These are phyloP conservation scores for Tipula vernalis DNA, from an alignment of 2,888 invertebrate genomes.

Conservation along the genomic window DNA sequence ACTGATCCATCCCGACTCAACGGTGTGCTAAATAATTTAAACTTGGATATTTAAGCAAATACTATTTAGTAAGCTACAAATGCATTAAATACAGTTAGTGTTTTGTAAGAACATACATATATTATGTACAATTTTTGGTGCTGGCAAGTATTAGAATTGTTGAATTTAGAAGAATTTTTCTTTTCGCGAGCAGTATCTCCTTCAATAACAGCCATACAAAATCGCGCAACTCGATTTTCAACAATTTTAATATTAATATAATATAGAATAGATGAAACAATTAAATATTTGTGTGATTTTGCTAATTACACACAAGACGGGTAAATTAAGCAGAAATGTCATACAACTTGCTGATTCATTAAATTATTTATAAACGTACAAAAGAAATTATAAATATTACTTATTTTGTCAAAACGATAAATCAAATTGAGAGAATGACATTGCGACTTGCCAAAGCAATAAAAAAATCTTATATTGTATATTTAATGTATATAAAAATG, in stretches of 20 bases:
- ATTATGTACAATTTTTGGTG: no score
- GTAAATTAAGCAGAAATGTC: background rate
- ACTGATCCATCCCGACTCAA: no score
- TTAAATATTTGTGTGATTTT: background rate
- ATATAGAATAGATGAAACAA: background rate
- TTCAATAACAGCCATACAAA: no score
- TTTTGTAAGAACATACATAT: no score
- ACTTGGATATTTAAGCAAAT: no score
- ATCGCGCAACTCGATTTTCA: no score
- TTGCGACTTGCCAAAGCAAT: background rate
- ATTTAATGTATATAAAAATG: background rate
- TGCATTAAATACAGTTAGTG: no score
- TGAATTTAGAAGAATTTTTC: no score
- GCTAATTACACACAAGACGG: background rate
- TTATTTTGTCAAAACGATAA: background rate
- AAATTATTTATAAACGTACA: background rate
- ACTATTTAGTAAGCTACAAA: no score
- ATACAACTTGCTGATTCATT: background rate
- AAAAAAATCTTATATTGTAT: background rate
- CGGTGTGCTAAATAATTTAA: no score
- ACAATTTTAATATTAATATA: background rate
- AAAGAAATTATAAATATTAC: background rate
- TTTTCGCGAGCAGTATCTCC: no score
- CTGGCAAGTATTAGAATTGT: no score
- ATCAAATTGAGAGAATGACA: background rate